These are phyloP conservation scores for Hypsibius dujardini DNA, from an alignment of 1,140 invertebrate species.

Conservation along the genomic window DNA sequence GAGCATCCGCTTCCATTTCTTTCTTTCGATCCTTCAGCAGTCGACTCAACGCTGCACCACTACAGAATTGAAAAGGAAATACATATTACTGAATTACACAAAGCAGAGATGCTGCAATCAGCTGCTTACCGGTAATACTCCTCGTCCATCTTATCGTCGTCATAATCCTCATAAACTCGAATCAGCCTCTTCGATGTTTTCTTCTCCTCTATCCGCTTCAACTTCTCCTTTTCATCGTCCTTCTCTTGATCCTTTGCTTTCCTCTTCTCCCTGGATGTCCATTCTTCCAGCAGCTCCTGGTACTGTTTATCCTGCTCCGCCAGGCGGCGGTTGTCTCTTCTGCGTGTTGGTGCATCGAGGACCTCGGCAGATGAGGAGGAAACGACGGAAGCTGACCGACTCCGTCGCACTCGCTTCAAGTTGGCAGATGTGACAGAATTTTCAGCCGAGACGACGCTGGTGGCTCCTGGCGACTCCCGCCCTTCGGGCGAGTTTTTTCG, in stretches of 20 bases:
- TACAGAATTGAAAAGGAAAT: neutral
- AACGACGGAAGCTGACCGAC: neutral
- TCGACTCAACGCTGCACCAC: neutral
- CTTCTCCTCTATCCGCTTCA: neutral
- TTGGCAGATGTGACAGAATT: neutral
- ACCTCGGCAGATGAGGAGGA: neutral
- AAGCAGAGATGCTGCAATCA: neutral
- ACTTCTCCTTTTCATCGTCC: neutral
- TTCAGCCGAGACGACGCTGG: neutral
- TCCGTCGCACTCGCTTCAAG: neutral
- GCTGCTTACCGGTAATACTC: constrained; percentile 1
- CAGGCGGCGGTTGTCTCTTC: neutral
- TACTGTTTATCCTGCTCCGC: neutral
- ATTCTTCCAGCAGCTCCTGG: neutral
- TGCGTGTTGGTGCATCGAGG: neutral
- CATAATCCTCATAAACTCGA: neutral
- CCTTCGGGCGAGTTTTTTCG: neutral
- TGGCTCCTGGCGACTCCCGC: neutral
- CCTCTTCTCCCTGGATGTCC: neutral
- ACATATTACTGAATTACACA: neutral
- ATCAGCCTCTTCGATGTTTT: neutral
- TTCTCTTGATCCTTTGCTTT: neutral
- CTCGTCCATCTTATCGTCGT: constrained; percentile 5
- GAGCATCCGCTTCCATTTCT: neutral
- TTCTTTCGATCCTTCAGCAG: neutral